Conservation (phyloP, 37 sponge, comb jelly and placozoan genomes). For the Agelas oroides region DNA sequence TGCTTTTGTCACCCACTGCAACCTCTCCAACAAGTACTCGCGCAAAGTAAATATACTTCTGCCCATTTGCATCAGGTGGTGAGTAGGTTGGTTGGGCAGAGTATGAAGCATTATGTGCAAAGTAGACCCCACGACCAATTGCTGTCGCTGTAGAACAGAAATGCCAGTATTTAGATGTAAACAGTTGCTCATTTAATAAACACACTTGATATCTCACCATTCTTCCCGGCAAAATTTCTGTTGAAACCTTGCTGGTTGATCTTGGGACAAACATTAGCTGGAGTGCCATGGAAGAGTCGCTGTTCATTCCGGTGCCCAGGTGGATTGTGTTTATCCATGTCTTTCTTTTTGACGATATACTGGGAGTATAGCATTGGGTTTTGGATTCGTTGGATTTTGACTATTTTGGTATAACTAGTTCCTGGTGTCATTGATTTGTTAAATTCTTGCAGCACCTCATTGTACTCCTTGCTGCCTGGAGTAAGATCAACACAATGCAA, state of each 20-base stretch:
- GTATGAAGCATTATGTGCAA: slow-evolving; percentile 71
- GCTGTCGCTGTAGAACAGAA: slow-evolving; percentile 21
- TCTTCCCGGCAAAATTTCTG: slow-evolving; percentile 27
- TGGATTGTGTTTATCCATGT: slow-evolving; percentile 56
- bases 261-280: not conserved
- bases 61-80: slow-evolving; percentile 49
- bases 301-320: slow-evolving; percentile 51
- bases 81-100: slow-evolving; percentile 51
- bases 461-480: slow-evolving; percentile 37
- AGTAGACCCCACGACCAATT: slow-evolving; percentile 50
- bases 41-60: slow-evolving; percentile 60
- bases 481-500: slow-evolving; percentile 30
- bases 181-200: too few relatives aligned
- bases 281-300: slow-evolving; percentile 70
- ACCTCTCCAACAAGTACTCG: slow-evolving; percentile 66
- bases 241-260: slow-evolving; percentile 6
- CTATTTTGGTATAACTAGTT: slow-evolving; percentile 2
- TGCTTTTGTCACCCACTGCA: slow-evolving; percentile 18
- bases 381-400: slow-evolving; percentile 72
- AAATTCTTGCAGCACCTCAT: slow-evolving; percentile 27
- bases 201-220: not conserved
- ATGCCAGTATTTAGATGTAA: too few relatives aligned
- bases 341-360: slow-evolving; percentile 58
- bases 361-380: slow-evolving; percentile 54
- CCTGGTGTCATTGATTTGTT: slow-evolving; percentile 27